These are phyloP conservation scores for Hydropotes inermis DNA, from an alignment of 2,113 vertebrate genomes.

Conservation along the genomic window DNA sequence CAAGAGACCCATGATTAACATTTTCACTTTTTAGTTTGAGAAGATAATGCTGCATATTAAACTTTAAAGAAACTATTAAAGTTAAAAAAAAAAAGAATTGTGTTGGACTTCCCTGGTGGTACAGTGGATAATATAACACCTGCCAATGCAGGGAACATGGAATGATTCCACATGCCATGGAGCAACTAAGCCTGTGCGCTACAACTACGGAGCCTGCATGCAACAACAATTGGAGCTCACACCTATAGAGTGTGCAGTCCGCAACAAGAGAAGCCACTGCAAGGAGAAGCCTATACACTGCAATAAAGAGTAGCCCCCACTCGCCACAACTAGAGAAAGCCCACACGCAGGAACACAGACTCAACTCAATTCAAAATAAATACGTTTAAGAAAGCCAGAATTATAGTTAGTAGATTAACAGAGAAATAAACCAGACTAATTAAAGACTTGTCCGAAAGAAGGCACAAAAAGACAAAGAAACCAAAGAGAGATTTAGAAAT, in stretches of 20 bases:
- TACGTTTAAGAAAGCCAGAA: not conserved
- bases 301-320: not conserved
- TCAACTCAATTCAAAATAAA: not conserved
- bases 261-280: not conserved
- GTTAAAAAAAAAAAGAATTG: not conserved
- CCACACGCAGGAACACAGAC: not conserved
- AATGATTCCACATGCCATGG: not conserved
- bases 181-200: not conserved
- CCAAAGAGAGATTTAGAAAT: not conserved
- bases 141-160: not conserved
- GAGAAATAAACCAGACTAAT: not conserved
- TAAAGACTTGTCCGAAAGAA: not conserved
- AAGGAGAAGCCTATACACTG: not conserved
- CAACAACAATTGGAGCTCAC: not conserved
- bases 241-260: not conserved
- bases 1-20: not conserved
- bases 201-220: not conserved
- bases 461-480: not conserved
- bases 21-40: not conserved
- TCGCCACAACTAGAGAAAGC: not conserved
- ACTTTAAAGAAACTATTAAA: not conserved
- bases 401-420: not conserved
- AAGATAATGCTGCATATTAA: not conserved
- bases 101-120: not conserved
- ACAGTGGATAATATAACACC: not conserved